phyloP scores from a whole-genome alignment of 2,797 vertebrate genomes.

The Acanthurus leucopareius region DNA sequence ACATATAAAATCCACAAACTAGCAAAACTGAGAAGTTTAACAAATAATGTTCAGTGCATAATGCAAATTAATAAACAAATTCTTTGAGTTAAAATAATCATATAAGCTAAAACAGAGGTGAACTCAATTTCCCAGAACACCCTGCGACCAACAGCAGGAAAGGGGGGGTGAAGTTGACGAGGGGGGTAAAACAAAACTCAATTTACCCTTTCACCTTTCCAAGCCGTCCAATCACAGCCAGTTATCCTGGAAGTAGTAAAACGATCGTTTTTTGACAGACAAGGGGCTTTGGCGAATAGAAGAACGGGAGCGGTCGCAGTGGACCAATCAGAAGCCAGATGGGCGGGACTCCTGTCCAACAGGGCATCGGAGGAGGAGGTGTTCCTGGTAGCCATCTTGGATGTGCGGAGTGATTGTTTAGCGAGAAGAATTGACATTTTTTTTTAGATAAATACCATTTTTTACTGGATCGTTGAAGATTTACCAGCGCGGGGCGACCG shows the following conservation, averaged over 20 bases:
- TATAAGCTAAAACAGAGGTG: accelerated
- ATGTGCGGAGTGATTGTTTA: constrained; percentile 89
- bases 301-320: accelerated
- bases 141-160: background rate
- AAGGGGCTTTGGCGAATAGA: constrained; percentile 37
- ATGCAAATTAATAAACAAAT: background rate
- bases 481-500: constrained; percentile 49
- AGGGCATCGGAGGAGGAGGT: constrained; percentile 84
- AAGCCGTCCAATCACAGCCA: constrained; percentile 72
- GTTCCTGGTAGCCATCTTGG: constrained; percentile 90
- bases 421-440: constrained; percentile 85
- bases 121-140: constrained; percentile 48
- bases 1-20: background rate
- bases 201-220: constrained; percentile 78
- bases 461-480: constrained; percentile 49
- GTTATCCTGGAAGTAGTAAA: constrained; percentile 78
- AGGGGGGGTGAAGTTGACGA: too few relatives aligned
- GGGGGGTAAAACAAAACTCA: background rate
- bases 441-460: constrained; percentile 68
- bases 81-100: background rate
- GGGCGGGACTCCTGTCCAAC: constrained; percentile 75
- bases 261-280: constrained; percentile 45
- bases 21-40: too few relatives aligned
- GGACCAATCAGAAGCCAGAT: constrained; percentile 67
- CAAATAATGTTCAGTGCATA: too few relatives aligned